Conservation (phyloP, 2,113 vertebrate species). For the Asarcornis scutulata region DNA sequence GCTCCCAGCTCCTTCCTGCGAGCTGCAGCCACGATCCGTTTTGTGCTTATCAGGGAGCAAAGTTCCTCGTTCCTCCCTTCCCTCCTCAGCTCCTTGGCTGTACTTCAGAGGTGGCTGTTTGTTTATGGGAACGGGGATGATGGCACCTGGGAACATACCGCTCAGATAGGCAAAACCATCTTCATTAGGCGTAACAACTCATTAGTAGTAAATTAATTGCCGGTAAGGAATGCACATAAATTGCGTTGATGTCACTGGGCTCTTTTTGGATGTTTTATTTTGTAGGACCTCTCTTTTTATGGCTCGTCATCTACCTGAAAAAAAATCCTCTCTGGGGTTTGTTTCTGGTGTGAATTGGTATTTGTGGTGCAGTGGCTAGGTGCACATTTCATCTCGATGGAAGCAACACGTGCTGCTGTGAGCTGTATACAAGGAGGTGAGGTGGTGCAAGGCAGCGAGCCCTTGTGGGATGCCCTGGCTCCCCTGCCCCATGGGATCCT, state of each 20-base stretch:
- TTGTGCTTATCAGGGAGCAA: background rate
- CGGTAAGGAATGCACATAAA: background rate
- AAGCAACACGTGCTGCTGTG: background rate
- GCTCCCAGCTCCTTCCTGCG: fast-evolving
- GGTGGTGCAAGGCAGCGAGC: background rate
- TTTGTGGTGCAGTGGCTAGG: background rate
- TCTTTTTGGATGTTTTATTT: background rate
- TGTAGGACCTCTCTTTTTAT: background rate
- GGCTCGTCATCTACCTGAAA: background rate
- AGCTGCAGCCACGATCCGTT: fast-evolving
- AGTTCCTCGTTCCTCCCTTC: background rate
- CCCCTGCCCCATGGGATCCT: background rate
- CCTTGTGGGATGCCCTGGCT: background rate
- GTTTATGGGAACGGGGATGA: background rate
- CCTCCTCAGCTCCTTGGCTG: background rate
- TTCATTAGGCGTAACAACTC: background rate
- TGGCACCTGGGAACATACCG: fast-evolving
- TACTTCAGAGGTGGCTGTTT: fast-evolving
- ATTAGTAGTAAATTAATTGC: background rate
- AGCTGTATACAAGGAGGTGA: background rate
- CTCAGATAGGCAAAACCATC: background rate
- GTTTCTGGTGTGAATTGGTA: background rate
- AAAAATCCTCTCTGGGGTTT: background rate
- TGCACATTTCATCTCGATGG: background rate
- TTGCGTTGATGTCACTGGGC: background rate